These are phyloP conservation scores for Syndactyla subalaris DNA, from an alignment of 2,797 vertebrate species.

Conservation along the genomic window DNA sequence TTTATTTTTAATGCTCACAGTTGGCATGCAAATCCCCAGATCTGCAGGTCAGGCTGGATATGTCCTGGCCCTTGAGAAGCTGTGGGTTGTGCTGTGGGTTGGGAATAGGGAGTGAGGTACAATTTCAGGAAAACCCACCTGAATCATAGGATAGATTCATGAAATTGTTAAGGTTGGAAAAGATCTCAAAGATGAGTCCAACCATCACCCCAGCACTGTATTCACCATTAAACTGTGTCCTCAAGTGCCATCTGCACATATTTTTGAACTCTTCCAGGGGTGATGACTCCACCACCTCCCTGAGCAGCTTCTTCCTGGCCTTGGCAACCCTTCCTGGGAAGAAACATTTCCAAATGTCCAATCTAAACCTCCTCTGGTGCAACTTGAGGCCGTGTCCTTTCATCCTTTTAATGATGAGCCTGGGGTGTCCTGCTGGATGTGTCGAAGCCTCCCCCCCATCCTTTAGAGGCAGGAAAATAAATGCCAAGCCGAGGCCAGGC, in stretches of 20 bases:
- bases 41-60: neutral
- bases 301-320: neutral
- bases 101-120: neutral
- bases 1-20: neutral
- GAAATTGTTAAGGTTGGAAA: fast-evolving
- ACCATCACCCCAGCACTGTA: fast-evolving
- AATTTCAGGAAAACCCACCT: neutral
- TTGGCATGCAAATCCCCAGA: neutral
- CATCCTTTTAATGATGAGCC: fast-evolving
- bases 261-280: neutral
- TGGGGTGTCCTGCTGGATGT: neutral
- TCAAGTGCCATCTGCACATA: fast-evolving
- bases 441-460: fast-evolving
- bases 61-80: fast-evolving
- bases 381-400: neutral
- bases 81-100: neutral
- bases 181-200: no score
- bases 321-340: neutral
- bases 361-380: neutral
- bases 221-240: no score
- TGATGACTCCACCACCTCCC: neutral
- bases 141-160: fast-evolving
- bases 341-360: no score
- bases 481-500: neutral
- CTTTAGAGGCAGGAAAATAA: neutral